Conservation (phyloP, 2,797 vertebrate species). For the Euthynnus affinis region DNA sequence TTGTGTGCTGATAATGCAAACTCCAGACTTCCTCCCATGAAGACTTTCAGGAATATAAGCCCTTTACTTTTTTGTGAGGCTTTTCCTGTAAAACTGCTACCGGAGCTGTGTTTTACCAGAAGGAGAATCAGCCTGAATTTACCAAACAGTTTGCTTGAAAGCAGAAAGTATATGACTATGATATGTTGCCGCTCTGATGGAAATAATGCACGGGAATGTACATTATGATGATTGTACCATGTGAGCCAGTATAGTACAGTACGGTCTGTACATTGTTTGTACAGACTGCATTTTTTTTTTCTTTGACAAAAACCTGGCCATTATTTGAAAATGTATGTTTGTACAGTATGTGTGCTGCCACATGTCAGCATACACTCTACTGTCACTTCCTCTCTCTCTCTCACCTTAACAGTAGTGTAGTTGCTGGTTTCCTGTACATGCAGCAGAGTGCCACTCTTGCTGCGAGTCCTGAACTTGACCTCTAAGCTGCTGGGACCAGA, state of each 20-base stretch:
- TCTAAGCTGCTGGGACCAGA: conserved; percentile 85
- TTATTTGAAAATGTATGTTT: neutral
- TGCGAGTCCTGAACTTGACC: conserved; percentile 96
- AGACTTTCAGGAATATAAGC: neutral
- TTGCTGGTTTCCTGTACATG: conserved; percentile 97
- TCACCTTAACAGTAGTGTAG: conserved; percentile 97
- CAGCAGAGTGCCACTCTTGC: conserved; percentile 92
- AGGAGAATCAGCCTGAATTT: neutral
- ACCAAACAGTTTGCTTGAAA: neutral
- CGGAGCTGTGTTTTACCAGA: conserved; percentile 24
- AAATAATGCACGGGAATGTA: too few species aligned
- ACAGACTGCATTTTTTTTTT: neutral
- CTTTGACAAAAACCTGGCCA: neutral
- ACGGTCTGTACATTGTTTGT: neutral
- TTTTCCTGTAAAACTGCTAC: conserved; percentile 37
- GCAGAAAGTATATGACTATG: neutral
- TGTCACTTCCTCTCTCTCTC: neutral
- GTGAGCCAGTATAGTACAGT: too few species aligned
- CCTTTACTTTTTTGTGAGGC: conserved; percentile 4
- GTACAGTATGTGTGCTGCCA: neutral
- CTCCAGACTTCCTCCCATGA: conserved; percentile 21
- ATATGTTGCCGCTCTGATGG: neutral
- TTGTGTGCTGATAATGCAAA: conserved; percentile 33
- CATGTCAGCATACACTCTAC: neutral
- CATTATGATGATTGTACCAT: too few species aligned